phyloP scores from a whole-genome alignment of 2,113 vertebrate species.

The Phasianus colchicus region DNA sequence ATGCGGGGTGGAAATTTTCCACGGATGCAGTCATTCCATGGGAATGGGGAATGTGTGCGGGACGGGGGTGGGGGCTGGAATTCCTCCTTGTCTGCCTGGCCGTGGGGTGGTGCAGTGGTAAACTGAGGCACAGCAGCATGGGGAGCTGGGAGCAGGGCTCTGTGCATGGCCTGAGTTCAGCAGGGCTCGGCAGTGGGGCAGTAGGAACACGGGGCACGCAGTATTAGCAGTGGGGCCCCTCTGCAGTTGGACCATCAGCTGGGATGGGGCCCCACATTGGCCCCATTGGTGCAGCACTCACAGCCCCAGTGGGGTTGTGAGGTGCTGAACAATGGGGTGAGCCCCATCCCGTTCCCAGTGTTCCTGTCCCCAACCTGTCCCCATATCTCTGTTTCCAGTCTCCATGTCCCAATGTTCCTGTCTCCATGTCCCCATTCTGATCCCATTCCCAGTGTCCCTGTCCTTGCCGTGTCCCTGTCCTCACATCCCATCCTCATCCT shows the following conservation, averaged over 20 bases:
- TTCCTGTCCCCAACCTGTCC: too few species aligned
- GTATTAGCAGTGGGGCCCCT: not conserved
- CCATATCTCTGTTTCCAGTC: not conserved
- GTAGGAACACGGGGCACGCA: too few species aligned
- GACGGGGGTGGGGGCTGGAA: not conserved
- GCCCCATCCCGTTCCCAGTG: not conserved
- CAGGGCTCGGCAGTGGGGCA: not conserved
- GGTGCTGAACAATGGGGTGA: not conserved
- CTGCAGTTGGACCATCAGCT: fast-evolving
- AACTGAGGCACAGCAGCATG: not conserved
- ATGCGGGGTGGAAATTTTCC: not conserved
- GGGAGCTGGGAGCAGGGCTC: fast-evolving
- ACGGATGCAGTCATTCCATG: not conserved
- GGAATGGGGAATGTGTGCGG: fast-evolving
- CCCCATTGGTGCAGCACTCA: fast-evolving
- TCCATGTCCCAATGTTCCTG: too few species aligned
- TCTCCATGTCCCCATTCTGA: not conserved
- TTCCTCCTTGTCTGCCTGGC: fast-evolving
- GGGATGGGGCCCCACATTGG: fast-evolving
- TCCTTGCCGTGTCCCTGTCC: not conserved
- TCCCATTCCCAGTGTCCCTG: too few species aligned
- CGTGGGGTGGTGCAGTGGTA: fast-evolving
- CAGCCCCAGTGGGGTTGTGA: too few species aligned
- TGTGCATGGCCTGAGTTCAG: fast-evolving
- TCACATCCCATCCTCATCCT: too few species aligned